Evolutionary conservation across 2,113 vertebrate species (phyloP), one percentile per base, ranked within the genome.

Genomic region (Phrynocephalus versicolor): DNA sequence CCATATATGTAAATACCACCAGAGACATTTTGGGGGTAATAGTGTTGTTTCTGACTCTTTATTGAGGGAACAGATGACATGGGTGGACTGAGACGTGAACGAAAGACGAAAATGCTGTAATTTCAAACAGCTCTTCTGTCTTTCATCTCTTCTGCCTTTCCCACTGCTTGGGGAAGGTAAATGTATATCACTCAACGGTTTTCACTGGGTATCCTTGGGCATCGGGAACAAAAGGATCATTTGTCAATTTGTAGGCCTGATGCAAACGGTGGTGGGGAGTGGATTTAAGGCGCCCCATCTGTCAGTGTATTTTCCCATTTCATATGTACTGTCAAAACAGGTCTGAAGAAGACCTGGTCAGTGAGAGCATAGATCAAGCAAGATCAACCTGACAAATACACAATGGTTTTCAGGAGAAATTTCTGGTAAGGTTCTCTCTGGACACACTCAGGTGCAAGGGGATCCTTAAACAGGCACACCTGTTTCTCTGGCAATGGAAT

Each of bases 171-270:
- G 45, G 76, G 82, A 51, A 77, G 88, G 25, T 91, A 92, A 83
- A 91, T 88, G 90, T 86, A 91, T 73, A 94, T 74, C 87, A 87
- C 87, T 82, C 91, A 89, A 88, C 83, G 88, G 79, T n/a, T 87
- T 95, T 90, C 30, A 30, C 67, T 39, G 92, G 92, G 90, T 90
- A 83, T 73, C 83, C 80, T 94, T 89, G 88, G n/a, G 94, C 92
- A 90, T 1, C 72, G 19, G n/a, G 85, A 93, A 86, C 90, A 89
- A 91, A 91, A 94, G 88, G 90, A 88, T 88, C 93, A 89, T 96
- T 95, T 95, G 86, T 95, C 88, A 90, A 91, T 62, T 92, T 84
- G 89, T 90, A 82, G 69, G 64, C 91, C 86, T 88, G 90, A 92
- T 84, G 85, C 87, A 90, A 95, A 94, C 7, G 87, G n/a, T n/a